These are phyloP conservation scores for Ptilorrhoa leucosticta DNA, from an alignment of 2,113 vertebrate species.

Conservation along the genomic window DNA sequence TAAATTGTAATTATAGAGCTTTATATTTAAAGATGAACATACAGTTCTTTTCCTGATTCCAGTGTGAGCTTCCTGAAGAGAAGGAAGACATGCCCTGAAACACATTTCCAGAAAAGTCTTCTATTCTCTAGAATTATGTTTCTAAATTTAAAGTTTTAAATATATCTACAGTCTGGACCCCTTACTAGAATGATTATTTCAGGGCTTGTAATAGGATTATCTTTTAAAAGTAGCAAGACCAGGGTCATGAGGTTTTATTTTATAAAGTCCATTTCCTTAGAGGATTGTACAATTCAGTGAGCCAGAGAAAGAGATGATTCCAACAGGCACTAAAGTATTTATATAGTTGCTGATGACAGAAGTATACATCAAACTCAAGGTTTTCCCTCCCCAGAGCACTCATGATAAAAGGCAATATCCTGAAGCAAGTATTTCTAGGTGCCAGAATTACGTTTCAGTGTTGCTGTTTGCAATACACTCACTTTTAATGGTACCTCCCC, in stretches of 20 bases:
- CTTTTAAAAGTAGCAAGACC: neutral
- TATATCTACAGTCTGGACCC: neutral
- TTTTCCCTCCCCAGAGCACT: neutral
- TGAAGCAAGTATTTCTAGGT: constrained; percentile 15
- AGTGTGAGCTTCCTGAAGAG: neutral
- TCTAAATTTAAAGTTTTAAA: neutral
- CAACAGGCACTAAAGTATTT: constrained; percentile 25
- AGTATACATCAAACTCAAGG: neutral
- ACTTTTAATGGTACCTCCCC: constrained; percentile 16
- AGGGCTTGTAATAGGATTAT: neutral
- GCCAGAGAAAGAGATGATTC: constrained; percentile 7
- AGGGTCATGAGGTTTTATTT: neutral
- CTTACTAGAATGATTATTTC: neutral
- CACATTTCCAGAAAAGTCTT: neutral
- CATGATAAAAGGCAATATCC: neutral
- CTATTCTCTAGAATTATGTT: neutral
- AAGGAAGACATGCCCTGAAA: neutral
- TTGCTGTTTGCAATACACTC: neutral
- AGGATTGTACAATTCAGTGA: neutral
- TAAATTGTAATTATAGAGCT: neutral
- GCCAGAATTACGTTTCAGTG: neutral
- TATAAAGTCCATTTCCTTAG: neutral
- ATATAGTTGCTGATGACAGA: constrained; percentile 27
- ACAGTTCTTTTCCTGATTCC: neutral
- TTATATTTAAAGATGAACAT: neutral